Percentiles rank a stretch among this genome's conserved stretches.
Evolutionary conservation across 2,113 vertebrate species (phyloP).

Genomic region (Buteo buteo): DNA sequence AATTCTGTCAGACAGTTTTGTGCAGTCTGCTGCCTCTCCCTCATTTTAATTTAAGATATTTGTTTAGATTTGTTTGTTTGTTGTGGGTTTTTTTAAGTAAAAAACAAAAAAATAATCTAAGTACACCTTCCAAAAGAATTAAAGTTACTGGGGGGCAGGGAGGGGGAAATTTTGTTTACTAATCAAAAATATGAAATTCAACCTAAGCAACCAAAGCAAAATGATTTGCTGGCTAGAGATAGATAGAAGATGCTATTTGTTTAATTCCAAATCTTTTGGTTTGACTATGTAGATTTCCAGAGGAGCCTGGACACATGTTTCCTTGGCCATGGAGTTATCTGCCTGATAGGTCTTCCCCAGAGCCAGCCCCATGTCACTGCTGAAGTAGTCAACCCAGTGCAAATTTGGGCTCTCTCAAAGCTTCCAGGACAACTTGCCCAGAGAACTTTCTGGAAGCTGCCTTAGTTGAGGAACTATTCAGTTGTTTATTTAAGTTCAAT

Average conservation of each 20-base stretch:
- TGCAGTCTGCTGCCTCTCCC: not conserved
- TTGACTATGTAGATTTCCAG: not conserved
- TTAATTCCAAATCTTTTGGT: not conserved
- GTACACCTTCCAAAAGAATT: not conserved
- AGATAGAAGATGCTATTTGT: not conserved
- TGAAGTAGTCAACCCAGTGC: not conserved
- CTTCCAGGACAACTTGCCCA: not conserved
- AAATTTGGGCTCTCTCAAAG: not conserved
- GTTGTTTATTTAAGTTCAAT: not conserved
- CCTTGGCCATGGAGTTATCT: not conserved
- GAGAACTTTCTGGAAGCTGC: not conserved
- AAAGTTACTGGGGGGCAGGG: not conserved
- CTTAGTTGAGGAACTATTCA: not conserved
- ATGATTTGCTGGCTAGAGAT: not conserved
- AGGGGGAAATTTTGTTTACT: not conserved
- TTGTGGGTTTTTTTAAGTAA: not conserved
- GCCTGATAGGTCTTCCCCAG: not conserved
- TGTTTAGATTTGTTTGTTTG: not conserved
- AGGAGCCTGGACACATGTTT: accelerated
- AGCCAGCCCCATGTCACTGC: not conserved
- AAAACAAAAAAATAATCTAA: not conserved
- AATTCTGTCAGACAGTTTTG: not conserved
- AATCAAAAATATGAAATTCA: not conserved
- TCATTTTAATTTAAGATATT: not conserved
- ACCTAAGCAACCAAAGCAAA: not conserved